Percentiles rank a stretch among this genome's conserved stretches.
Conservation (phyloP, 1,140 invertebrate species). For the Gryon sp. region DNA sequence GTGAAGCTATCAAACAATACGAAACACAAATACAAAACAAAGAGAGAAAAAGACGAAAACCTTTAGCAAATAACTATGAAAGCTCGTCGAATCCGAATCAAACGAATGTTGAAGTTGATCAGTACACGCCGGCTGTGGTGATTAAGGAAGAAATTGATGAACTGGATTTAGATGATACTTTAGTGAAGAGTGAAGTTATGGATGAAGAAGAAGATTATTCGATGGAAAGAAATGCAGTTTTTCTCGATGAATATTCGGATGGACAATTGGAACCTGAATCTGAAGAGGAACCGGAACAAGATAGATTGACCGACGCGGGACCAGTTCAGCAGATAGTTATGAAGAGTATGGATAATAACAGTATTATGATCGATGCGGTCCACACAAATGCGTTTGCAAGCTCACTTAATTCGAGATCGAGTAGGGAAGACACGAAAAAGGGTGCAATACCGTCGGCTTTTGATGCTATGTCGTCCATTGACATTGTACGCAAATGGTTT, state of each 20-base stretch:
- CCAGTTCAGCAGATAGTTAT: not conserved
- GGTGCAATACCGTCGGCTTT: slow-evolving; percentile 26
- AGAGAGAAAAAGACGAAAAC: slow-evolving; percentile 21
- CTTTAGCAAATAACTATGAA: slow-evolving; percentile 19
- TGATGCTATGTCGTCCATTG: slow-evolving; percentile 45
- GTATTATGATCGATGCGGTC: slow-evolving; percentile 8
- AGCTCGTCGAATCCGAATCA: not conserved
- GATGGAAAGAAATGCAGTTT: slow-evolving; percentile 35
- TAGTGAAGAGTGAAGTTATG: slow-evolving; percentile 32
- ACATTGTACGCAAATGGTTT: slow-evolving; percentile 50
- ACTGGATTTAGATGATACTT: slow-evolving; percentile 5
- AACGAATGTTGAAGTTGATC: slow-evolving; percentile 2
- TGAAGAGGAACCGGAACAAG: slow-evolving; percentile 17
- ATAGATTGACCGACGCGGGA: slow-evolving; percentile 3
- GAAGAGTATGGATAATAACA: not conserved
- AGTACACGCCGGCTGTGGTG: slow-evolving; percentile 1
- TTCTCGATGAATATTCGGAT: slow-evolving; percentile 29
- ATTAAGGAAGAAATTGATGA: slow-evolving; percentile 56
- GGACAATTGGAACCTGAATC: slow-evolving; percentile 2
- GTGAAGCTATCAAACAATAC: slow-evolving; percentile 14
- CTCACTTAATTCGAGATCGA: not conserved
- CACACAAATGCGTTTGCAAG: not conserved
- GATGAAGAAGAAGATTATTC: slow-evolving; percentile 8
- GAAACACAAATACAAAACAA: slow-evolving; percentile 22
- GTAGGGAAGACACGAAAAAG: not conserved